These are phyloP conservation scores for Saccopteryx leptura DNA, from an alignment of 2,113 vertebrate species.

Conservation along the genomic window DNA sequence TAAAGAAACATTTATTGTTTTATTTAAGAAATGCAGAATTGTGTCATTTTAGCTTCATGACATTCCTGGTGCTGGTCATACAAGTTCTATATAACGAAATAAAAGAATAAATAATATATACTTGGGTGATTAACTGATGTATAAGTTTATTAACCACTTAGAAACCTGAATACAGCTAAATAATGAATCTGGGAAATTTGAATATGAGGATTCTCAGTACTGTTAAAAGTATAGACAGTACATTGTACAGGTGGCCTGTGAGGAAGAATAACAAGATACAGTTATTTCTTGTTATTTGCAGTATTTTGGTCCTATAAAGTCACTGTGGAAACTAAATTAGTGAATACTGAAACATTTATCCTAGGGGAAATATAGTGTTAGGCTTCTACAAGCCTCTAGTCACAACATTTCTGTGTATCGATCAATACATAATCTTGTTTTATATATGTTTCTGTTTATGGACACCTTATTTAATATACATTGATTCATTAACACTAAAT, in stretches of 20 bases:
- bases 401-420: not conserved
- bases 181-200: not conserved
- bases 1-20: not conserved
- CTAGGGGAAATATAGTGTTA: not conserved
- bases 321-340: conserved; percentile 16
- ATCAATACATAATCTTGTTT: not conserved
- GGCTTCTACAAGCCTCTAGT: not conserved
- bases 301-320: not conserved
- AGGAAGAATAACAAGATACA: not conserved
- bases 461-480: not conserved
- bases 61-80: not conserved
- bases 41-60: not conserved
- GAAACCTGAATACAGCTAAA: not conserved
- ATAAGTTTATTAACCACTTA: conserved; percentile 32
- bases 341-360: not conserved
- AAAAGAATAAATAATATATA: conserved; percentile 39
- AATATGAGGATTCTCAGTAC: conserved; percentile 35
- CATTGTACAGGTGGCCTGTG: not conserved
- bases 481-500: conserved; percentile 12
- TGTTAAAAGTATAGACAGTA: not conserved
- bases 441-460: conserved; percentile 22
- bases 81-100: not conserved
- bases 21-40: conserved; percentile 14
- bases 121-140: not conserved
- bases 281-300: not conserved